Percentiles rank a stretch among this genome's conserved stretches.
Evolutionary conservation across 2,113 vertebrate species (phyloP).

Genomic region (Pterocles orientalis): DNA sequence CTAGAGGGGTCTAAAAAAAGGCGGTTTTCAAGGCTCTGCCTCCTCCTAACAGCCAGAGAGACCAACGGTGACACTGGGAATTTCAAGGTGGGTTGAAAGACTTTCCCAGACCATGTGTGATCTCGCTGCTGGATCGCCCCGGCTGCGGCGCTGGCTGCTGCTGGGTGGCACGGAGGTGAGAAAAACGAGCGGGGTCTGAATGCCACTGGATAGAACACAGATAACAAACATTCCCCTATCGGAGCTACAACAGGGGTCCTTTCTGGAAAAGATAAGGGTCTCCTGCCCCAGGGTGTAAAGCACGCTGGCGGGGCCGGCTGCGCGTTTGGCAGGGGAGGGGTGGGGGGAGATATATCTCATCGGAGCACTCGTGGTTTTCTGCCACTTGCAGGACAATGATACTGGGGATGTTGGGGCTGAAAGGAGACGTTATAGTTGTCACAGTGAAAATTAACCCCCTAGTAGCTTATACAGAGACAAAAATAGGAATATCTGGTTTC

Average conservation of each 20-base stretch:
- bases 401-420: neutral
- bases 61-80: neutral
- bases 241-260: neutral
- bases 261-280: neutral
- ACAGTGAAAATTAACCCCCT: neutral
- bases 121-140: neutral
- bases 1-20: neutral
- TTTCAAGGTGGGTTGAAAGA: neutral
- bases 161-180: neutral
- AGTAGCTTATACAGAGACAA: fast-evolving
- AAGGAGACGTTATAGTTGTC: neutral
- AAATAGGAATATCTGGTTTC: fast-evolving
- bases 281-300: neutral
- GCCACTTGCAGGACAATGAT: conserved; percentile 13
- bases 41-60: neutral
- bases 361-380: neutral
- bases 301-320: neutral
- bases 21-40: neutral
- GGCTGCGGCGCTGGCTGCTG: neutral
- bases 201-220: fast-evolving
- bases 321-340: neutral
- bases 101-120: neutral
- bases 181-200: neutral
- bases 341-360: neutral
- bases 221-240: neutral